Evolutionary conservation across 2,888 invertebrate genomes (phyloP).

Genomic region (Linnaemya tessellans): DNA sequence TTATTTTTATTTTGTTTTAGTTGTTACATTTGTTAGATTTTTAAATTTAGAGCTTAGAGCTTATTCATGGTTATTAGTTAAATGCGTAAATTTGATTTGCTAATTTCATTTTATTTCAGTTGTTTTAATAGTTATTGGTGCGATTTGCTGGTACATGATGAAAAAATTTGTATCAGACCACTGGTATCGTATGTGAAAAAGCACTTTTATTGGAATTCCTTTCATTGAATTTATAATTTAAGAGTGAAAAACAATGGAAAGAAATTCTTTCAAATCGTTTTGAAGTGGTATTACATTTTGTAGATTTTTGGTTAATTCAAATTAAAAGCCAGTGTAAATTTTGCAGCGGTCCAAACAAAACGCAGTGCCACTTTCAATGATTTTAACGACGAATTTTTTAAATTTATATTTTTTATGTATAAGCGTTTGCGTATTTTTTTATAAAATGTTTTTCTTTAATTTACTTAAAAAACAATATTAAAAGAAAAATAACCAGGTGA

Average conservation of each 20-base stretch:
- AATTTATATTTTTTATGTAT: conserved; percentile 39
- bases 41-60: conserved; percentile 43
- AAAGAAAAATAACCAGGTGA: not conserved
- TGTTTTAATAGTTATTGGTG: conserved; percentile 74
- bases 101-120: conserved; percentile 31
- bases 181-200: conserved; percentile 84
- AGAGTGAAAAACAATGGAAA: conserved; percentile 66
- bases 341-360: conserved; percentile 62
- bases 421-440: conserved; percentile 65
- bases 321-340: conserved; percentile 40
- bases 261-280: conserved; percentile 68
- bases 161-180: conserved; percentile 84
- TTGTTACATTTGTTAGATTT: conserved; percentile 37
- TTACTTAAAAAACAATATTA: conserved; percentile 14
- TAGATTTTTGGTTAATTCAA: conserved; percentile 43
- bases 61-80: conserved; percentile 24
- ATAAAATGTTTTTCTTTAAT: conserved; percentile 28
- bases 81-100: conserved; percentile 50
- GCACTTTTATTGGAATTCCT: conserved; percentile 78
- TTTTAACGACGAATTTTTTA: conserved; percentile 55
- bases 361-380: conserved; percentile 70
- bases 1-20: conserved; percentile 9
- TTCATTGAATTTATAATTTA: conserved; percentile 69
- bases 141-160: conserved; percentile 84
- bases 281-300: conserved; percentile 72